These are phyloP conservation scores for Sarcophaga carnaria DNA, from an alignment of 2,888 invertebrate genomes.

Conservation along the genomic window DNA sequence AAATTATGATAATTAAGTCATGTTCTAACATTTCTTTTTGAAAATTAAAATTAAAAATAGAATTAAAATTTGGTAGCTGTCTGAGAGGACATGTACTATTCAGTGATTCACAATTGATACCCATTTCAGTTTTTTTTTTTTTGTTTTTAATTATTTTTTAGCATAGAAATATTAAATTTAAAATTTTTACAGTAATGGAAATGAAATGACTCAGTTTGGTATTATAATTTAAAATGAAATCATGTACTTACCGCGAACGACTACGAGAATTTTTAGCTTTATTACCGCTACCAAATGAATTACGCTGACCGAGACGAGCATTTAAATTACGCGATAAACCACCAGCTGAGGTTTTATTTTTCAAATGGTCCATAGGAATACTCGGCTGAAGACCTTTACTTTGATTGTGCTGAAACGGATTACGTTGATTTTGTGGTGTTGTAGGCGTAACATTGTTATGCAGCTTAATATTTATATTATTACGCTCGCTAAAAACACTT, in stretches of 20 bases:
- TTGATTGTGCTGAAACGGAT: constrained; percentile 65
- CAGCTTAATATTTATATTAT: constrained; percentile 83
- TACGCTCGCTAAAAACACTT: constrained; percentile 90
- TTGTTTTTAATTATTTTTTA: too few relatives aligned
- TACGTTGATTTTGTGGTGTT: constrained; percentile 69
- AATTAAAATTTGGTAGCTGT: too few relatives aligned
- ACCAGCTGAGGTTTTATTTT: constrained; percentile 71
- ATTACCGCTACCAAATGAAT: constrained; percentile 76
- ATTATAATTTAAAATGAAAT: constrained; percentile 18
- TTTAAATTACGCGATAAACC: constrained; percentile 84
- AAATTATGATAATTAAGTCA: too few relatives aligned
- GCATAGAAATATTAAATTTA: too few relatives aligned
- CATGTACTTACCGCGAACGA: constrained; percentile 77
- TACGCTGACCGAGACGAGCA: constrained; percentile 83
- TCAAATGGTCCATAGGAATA: constrained; percentile 66
- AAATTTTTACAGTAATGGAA: too few relatives aligned
- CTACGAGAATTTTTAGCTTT: constrained; percentile 80
- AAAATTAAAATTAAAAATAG: too few relatives aligned
- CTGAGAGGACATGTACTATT: too few relatives aligned
- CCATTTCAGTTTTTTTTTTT: too few relatives aligned
- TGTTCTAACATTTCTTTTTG: too few relatives aligned
- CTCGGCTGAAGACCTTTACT: constrained; percentile 50
- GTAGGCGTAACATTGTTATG: constrained; percentile 69
- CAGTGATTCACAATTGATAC: too few relatives aligned
- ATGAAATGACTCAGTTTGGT: background rate